A percentile compares a stretch with the other conserved stretches of the same genome.
phyloP scores from a whole-genome alignment of 2,797 vertebrate species.

The Alauda arvensis region DNA sequence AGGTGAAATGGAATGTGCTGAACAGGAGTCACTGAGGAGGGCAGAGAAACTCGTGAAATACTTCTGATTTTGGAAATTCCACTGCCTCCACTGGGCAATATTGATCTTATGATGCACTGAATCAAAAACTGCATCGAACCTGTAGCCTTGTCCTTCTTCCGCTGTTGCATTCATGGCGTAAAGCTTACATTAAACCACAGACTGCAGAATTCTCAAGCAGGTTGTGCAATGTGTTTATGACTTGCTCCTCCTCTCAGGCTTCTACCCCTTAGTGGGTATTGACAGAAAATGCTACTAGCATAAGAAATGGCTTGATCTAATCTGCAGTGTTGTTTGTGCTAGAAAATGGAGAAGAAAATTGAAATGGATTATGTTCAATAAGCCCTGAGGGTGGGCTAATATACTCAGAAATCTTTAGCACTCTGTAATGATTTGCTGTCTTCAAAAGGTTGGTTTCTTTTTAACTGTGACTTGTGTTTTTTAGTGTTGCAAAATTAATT shows the following conservation, averaged over 20 bases:
- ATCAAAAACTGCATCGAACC: neutral
- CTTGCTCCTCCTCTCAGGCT: neutral
- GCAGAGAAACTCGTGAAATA: neutral
- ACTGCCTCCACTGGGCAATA: neutral
- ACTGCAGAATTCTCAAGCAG: conserved; percentile 4
- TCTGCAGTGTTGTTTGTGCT: conserved; percentile 51
- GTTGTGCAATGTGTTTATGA: neutral
- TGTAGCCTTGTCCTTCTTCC: conserved; percentile 1
- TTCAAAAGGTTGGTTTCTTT: conserved; percentile 6
- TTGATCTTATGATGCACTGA: neutral
- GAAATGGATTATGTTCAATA: conserved; percentile 37
- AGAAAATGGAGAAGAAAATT: conserved; percentile 34
- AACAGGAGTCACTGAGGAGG: neutral
- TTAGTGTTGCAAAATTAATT: neutral
- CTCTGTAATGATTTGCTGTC: conserved; percentile 57
- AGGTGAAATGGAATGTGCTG: neutral
- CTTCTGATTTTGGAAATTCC: neutral
- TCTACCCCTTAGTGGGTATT: conserved; percentile 32
- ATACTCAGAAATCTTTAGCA: conserved; percentile 51
- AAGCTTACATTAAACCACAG: conserved; percentile 52
- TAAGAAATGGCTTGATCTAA: conserved; percentile 62
- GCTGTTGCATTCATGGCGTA: neutral
- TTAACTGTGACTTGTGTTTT: neutral
- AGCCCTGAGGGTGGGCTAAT: conserved; percentile 45
- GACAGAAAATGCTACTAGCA: conserved; percentile 37